Evolutionary conservation across 2,797 vertebrate genomes (phyloP).

Genomic region (Smutsia temminckii): DNA sequence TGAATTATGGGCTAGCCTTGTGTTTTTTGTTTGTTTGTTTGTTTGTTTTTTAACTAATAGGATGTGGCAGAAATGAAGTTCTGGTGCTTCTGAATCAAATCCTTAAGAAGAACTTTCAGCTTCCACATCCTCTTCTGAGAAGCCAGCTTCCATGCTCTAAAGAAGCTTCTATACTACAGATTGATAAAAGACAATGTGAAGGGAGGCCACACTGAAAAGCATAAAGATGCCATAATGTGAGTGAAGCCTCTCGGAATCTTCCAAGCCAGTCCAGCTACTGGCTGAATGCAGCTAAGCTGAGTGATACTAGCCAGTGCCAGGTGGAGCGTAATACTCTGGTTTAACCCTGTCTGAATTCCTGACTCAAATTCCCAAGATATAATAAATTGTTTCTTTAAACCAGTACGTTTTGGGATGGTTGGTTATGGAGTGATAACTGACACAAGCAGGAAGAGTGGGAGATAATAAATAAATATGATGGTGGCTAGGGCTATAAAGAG

Average conservation of each 20-base stretch:
- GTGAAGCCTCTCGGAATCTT: not conserved
- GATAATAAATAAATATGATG: not conserved
- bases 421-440: conserved; percentile 4
- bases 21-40: not conserved
- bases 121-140: not conserved
- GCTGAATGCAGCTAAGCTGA: not conserved
- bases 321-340: not conserved
- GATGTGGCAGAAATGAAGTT: conserved; percentile 25
- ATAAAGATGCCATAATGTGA: not conserved
- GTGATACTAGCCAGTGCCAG: not conserved
- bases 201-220: not conserved
- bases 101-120: not conserved
- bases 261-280: not conserved
- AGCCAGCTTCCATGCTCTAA: not conserved
- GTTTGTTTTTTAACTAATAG: not conserved
- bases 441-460: not conserved
- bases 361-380: conserved; percentile 19
- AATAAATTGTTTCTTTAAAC: not conserved
- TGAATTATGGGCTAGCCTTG: not conserved
- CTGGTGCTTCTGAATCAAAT: not conserved
- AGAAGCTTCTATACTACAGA: not conserved
- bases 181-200: not conserved
- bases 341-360: conserved; percentile 22
- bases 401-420: not conserved
- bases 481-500: not conserved